These are phyloP conservation scores for Equus quagga DNA, from an alignment of 2,113 vertebrate genomes.

Conservation along the genomic window DNA sequence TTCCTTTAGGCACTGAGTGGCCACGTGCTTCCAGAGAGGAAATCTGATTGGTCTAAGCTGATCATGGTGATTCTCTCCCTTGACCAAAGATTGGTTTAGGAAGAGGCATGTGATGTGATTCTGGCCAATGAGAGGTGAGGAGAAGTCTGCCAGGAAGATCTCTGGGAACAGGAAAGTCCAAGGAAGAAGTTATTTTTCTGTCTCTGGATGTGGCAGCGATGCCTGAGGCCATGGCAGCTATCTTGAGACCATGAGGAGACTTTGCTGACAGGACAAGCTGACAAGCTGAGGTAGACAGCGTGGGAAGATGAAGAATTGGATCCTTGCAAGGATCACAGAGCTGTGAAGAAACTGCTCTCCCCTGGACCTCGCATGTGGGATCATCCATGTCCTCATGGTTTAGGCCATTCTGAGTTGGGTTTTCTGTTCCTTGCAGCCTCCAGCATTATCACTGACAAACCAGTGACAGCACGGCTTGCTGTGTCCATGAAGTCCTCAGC, in stretches of 20 bases:
- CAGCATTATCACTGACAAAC: background rate
- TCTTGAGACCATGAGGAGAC: background rate
- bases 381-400: background rate
- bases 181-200: background rate
- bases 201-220: background rate
- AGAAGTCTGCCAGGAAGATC: background rate
- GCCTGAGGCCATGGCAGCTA: background rate
- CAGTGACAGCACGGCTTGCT: fast-evolving
- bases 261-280: background rate
- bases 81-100: background rate
- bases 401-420: background rate
- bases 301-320: background rate
- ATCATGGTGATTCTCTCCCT: background rate
- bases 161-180: background rate
- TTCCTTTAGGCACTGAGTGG: too few relatives aligned
- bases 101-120: background rate
- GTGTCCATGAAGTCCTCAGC: fast-evolving
- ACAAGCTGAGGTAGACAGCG: background rate
- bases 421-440: background rate
- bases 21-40: too few relatives aligned
- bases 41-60: background rate
- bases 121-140: background rate
- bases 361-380: background rate
- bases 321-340: background rate
- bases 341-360: background rate